Evolutionary conservation across 1,140 invertebrate species (phyloP), one percentile per base, ranked within the genome.

Genomic region (Megalonaias nervosa): DNA sequence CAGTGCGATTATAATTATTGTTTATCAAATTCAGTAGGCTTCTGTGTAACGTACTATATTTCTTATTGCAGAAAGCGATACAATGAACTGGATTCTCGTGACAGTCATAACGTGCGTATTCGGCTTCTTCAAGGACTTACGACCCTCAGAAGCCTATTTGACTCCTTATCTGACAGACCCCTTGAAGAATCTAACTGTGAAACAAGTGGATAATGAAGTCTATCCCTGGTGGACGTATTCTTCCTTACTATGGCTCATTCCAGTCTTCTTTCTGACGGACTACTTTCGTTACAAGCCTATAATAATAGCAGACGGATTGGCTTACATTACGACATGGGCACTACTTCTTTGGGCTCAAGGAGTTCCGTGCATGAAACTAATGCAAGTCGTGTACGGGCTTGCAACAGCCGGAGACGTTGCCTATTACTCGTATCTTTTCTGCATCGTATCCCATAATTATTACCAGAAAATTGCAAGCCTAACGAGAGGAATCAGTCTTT

Each of bases 371-470:
- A 90, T 95, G 77, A 94, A 95, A 90, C 26, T 86, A 19, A 90
- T 91, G 84, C 87, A 92, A 81, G 85, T 91, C 31, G 93, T 95
- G 76, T 97, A 95, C 91, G 97, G 97, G 2, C 92, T 96, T 19
- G 96, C 95, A 84, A 94, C 96, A 87, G 96, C 97, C 0, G 94
- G 96, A 15, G 97, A 98, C 91, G 94, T 98, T 1, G 61, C 26
- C 21, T 98, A 98, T 90, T 96, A 94, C 81, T 97, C 96, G 0
- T 98, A 98, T 85, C 96, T 98, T 79, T 98, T 97, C 91, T 95
- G 96, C 15, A 96, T 97, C 92, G 96, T 98, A 64, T 93, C 94
- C 75, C 93, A 92, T 81, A 90, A 93, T n/a, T 93, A 94, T 83
- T 97, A 96, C 87, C 94, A 96, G 83, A 92, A 93, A 80, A 95